Conservation (phyloP, 2,888 invertebrate genomes). For the Conops quadrifasciatus region DNA sequence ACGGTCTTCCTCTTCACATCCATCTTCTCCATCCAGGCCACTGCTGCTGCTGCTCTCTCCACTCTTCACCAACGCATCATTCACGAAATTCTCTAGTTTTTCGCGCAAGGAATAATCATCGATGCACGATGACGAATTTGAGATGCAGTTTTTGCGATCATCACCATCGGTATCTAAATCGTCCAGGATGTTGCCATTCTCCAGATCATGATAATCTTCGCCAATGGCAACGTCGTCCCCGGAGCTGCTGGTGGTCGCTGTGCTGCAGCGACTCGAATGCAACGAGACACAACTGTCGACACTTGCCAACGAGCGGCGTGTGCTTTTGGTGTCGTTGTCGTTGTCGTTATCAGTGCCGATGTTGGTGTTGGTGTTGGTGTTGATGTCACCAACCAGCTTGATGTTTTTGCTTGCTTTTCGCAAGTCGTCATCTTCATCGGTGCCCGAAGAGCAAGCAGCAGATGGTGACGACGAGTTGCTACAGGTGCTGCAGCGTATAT, state of each 20-base stretch:
- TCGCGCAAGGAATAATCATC: slow-evolving; percentile 63
- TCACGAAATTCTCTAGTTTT: slow-evolving; percentile 63
- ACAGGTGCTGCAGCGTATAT: slow-evolving; percentile 11
- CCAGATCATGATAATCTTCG: slow-evolving; percentile 58
- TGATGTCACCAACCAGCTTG: slow-evolving; percentile 31
- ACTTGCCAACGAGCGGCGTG: slow-evolving; percentile 62
- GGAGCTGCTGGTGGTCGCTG: slow-evolving; percentile 46
- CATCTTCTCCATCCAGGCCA: slow-evolving; percentile 31
- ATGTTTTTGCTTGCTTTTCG: slow-evolving; percentile 23
- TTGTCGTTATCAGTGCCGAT: slow-evolving; percentile 42
- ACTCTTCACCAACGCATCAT: slow-evolving; percentile 48
- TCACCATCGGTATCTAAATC: slow-evolving; percentile 47
- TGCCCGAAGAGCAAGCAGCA: slow-evolving; percentile 13
- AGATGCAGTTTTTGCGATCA: slow-evolving; percentile 49
- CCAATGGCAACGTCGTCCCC: slow-evolving; percentile 54
- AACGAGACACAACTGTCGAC: slow-evolving; percentile 62
- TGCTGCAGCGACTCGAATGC: slow-evolving; percentile 51
- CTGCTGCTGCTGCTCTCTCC: slow-evolving; percentile 29
- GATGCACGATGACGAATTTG: slow-evolving; percentile 60
- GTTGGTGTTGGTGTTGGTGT: slow-evolving; percentile 43
- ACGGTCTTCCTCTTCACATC: slow-evolving; percentile 29
- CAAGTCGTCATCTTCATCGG: slow-evolving; percentile 35
- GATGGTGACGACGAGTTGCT: slow-evolving; percentile 19
- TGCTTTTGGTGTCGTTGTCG: slow-evolving; percentile 45
- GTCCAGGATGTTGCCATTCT: slow-evolving; percentile 60